Evolutionary conservation across 2,113 vertebrate species (phyloP).

Genomic region (Alectura lathami): DNA sequence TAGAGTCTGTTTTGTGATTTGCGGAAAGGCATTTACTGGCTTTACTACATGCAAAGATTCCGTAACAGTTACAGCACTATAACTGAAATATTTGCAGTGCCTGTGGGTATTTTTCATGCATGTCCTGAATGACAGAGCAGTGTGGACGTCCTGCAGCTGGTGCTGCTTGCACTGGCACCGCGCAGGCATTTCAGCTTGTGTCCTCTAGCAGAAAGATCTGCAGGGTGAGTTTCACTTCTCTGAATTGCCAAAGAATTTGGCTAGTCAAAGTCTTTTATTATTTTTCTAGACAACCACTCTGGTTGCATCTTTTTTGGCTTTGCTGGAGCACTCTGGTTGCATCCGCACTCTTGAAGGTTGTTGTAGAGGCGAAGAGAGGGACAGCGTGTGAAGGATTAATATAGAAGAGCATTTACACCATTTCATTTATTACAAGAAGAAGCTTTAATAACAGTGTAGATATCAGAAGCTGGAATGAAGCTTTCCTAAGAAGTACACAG

Average conservation of each 20-base stretch:
- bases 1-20: not conserved
- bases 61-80: accelerated
- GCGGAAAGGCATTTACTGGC: not conserved
- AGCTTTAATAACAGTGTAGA: not conserved
- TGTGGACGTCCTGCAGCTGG: accelerated
- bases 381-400: not conserved
- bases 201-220: not conserved
- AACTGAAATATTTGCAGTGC: accelerated
- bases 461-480: not conserved
- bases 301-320: not conserved
- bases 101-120: accelerated
- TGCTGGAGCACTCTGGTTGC: not conserved
- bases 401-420: not conserved
- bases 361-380: not conserved
- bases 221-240: not conserved
- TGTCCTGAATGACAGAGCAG: accelerated
- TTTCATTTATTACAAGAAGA: not conserved
- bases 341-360: not conserved
- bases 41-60: not conserved
- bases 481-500: not conserved
- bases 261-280: accelerated
- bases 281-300: accelerated
- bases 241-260: accelerated
- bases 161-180: accelerated
- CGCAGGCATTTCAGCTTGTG: not conserved